Conservation (phyloP, 2,797 vertebrate genomes). For the Notolabrus celidotus region DNA sequence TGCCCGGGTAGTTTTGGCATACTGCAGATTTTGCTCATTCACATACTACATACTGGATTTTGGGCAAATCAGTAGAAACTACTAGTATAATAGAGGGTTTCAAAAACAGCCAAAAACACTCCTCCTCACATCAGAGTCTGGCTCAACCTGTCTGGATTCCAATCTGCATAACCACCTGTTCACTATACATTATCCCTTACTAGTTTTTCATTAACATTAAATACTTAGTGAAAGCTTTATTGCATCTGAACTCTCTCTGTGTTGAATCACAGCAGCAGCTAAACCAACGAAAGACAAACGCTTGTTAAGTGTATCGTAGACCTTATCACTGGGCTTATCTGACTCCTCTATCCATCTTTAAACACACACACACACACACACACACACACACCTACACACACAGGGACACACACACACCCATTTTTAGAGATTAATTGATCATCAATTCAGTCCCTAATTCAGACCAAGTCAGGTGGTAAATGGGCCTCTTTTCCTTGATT, state of each 20-base stretch:
- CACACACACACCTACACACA: conserved; percentile 60
- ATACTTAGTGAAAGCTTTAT: too few relatives aligned
- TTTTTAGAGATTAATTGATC: conserved; percentile 99
- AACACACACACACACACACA: conserved; percentile 59
- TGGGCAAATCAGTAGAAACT: too few relatives aligned
- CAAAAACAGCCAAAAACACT: too few relatives aligned
- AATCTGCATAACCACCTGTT: too few relatives aligned
- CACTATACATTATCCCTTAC: background rate
- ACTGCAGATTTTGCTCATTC: too few relatives aligned
- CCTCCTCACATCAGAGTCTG: too few relatives aligned
- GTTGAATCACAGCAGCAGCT: background rate
- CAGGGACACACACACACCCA: conserved; percentile 85
- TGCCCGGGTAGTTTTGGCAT: too few relatives aligned
- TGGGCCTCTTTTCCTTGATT: conserved; percentile 99
- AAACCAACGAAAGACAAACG: conserved; percentile 41
- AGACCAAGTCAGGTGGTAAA: conserved; percentile 99
- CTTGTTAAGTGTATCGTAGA: conserved; percentile 87
- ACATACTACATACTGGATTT: too few relatives aligned
- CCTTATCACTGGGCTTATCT: conserved; percentile 90
- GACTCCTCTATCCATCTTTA: conserved; percentile 78
- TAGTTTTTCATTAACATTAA: too few relatives aligned
- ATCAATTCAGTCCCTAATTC: conserved; percentile 99
- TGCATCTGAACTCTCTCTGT: too few relatives aligned
- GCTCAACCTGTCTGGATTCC: too few relatives aligned
- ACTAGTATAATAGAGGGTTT: too few relatives aligned